phyloP scores from a whole-genome alignment of 2,797 vertebrate genomes.

The Leucoraja ocellata region DNA sequence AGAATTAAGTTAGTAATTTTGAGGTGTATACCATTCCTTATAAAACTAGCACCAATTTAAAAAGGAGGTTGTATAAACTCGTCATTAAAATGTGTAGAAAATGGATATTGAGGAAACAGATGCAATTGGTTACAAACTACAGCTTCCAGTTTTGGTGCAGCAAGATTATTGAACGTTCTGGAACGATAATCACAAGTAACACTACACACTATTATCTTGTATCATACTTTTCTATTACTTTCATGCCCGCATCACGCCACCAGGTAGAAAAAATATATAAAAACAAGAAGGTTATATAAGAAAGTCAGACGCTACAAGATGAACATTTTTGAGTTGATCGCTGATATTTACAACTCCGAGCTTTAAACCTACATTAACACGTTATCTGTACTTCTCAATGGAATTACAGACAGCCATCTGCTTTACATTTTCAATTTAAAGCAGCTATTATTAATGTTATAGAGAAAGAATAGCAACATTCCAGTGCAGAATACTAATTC shows the following conservation, averaged over 20 bases:
- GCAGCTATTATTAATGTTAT: not conserved
- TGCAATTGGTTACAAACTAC: not conserved
- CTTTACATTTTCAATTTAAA: not conserved
- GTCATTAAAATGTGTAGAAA: conserved; percentile 7
- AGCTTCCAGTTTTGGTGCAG: not conserved
- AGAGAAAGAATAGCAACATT: not conserved
- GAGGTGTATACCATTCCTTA: not conserved
- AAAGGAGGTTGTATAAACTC: not conserved
- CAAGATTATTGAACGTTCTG: not conserved
- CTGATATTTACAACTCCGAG: not conserved
- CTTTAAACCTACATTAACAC: not conserved
- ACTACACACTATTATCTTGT: not conserved
- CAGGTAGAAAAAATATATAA: not conserved
- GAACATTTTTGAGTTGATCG: not conserved
- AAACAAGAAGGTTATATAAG: not conserved
- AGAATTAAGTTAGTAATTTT: not conserved
- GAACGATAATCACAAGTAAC: not conserved
- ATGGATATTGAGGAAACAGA: not conserved
- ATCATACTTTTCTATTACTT: not conserved
- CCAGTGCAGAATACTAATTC: conserved; percentile 4
- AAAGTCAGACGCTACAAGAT: not conserved
- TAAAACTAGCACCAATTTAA: not conserved
- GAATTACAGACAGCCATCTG: conserved; percentile 16
- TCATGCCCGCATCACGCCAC: not conserved
- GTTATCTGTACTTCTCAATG: not conserved